These are phyloP conservation scores for Iphiclides podalirius DNA, from an alignment of 2,888 invertebrate genomes.

Conservation along the genomic window DNA sequence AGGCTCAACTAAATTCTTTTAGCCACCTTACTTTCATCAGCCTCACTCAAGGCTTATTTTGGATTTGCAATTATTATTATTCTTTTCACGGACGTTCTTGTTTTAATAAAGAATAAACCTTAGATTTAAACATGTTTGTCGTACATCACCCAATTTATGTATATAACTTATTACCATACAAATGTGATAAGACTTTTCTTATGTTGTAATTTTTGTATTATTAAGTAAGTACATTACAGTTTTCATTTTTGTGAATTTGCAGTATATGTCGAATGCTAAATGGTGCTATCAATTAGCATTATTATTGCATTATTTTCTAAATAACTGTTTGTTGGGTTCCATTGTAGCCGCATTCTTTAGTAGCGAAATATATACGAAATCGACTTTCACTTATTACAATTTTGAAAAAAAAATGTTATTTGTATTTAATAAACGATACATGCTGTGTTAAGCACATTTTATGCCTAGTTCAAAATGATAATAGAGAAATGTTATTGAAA, in stretches of 20 bases:
- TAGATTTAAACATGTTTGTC: slow-evolving; percentile 21
- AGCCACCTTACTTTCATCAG: slow-evolving; percentile 45
- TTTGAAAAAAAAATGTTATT: slow-evolving; percentile 6
- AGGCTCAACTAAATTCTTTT: slow-evolving; percentile 72
- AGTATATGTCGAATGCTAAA: slow-evolving; percentile 37
- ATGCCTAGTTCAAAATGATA: slow-evolving; percentile 16
- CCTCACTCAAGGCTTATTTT: slow-evolving; percentile 19
- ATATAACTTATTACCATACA: slow-evolving; percentile 46
- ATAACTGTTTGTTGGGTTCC: slow-evolving; percentile 8
- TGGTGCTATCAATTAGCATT: slow-evolving; percentile 44
- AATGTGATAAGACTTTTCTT: slow-evolving; percentile 54
- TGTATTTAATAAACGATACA: slow-evolving; percentile 5
- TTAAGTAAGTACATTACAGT: slow-evolving; percentile 36
- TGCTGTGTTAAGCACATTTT: slow-evolving; percentile 15
- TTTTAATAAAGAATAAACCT: neutral
- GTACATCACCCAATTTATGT: slow-evolving; percentile 35
- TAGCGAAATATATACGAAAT: slow-evolving; percentile 12
- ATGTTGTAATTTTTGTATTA: slow-evolving; percentile 38
- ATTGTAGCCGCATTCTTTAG: slow-evolving; percentile 7
- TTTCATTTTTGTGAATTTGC: slow-evolving; percentile 37
- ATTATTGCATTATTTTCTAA: slow-evolving; percentile 10
- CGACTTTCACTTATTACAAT: slow-evolving; percentile 12
- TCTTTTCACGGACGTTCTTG: slow-evolving; percentile 14
- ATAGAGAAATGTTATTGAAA: slow-evolving; percentile 21
- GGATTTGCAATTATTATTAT: slow-evolving; percentile 29